Conservation (phyloP, 2,888 invertebrate species). For the Magallana nippona region DNA sequence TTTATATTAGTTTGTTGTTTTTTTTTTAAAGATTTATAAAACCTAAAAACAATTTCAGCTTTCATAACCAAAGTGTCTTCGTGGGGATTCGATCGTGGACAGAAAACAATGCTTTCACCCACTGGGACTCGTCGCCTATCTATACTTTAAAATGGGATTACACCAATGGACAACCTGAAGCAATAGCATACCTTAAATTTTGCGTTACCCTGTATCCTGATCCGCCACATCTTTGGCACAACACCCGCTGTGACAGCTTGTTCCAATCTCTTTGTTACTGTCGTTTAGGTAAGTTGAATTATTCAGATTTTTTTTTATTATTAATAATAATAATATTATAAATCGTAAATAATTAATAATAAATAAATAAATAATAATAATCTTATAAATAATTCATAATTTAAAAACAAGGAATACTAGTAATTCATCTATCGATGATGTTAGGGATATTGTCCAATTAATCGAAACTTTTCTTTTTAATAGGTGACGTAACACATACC, state of each 20-base stretch:
- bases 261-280: conserved; percentile 10
- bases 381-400: too few species aligned
- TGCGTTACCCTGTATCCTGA: not conserved
- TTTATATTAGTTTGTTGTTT: too few species aligned
- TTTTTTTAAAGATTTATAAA: too few species aligned
- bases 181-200: not conserved
- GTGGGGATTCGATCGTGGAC: conserved; percentile 9
- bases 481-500: not conserved
- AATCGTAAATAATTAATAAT: not conserved
- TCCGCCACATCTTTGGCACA: conserved; percentile 4
- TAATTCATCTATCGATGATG: too few species aligned
- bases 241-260: not conserved
- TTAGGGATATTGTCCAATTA: too few species aligned
- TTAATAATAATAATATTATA: too few species aligned
- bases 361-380: not conserved
- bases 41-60: not conserved
- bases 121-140: not conserved
- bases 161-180: not conserved
- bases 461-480: not conserved
- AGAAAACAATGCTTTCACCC: conserved; percentile 1
- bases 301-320: too few species aligned
- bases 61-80: not conserved
- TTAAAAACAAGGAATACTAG: too few species aligned
- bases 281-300: not conserved
- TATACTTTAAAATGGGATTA: conserved; percentile 8